A percentile compares a stretch with the other conserved stretches of the same genome.
Evolutionary conservation across 2,113 vertebrate genomes (phyloP).

Genomic region (Oostethus manadensis): DNA sequence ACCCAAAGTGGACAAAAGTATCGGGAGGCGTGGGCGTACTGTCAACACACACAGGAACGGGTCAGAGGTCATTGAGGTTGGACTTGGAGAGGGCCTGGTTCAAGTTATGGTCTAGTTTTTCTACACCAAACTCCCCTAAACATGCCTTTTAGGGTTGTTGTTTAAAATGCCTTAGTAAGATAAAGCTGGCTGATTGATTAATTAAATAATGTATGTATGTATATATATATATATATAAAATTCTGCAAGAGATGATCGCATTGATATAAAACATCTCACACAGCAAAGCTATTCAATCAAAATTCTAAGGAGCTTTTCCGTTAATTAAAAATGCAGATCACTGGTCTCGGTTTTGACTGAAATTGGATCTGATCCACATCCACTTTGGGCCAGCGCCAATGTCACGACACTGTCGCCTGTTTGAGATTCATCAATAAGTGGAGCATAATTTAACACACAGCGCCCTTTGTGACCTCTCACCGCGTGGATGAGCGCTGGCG

Average conservation of each 20-base stretch:
- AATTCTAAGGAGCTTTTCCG: constrained; percentile 33
- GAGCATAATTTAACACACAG: background rate
- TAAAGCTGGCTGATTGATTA: too few species aligned
- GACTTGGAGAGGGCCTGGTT: too few species aligned
- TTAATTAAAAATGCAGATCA: constrained; percentile 29
- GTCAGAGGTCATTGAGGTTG: too few species aligned
- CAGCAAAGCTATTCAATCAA: background rate
- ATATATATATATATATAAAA: too few species aligned
- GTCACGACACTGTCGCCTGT: constrained; percentile 25
- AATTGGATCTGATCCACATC: constrained; percentile 37
- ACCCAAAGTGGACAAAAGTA: background rate
- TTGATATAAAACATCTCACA: constrained; percentile 6
- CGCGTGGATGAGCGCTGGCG: constrained; percentile 16
- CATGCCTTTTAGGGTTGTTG: too few species aligned
- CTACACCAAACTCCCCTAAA: too few species aligned
- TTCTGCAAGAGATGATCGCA: background rate
- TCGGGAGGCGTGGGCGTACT: background rate
- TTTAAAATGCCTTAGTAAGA: too few species aligned
- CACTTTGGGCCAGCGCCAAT: constrained; percentile 34
- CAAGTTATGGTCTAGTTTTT: too few species aligned
- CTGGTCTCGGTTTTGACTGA: constrained; percentile 15
- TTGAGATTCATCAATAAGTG: constrained; percentile 23
- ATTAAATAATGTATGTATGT: too few species aligned
- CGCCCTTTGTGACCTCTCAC: background rate
- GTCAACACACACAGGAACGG: too few species aligned